Evolutionary conservation across 1,140 invertebrate genomes (phyloP), one percentile per base, ranked within the genome.

Genomic region (Goniozus legneri): DNA sequence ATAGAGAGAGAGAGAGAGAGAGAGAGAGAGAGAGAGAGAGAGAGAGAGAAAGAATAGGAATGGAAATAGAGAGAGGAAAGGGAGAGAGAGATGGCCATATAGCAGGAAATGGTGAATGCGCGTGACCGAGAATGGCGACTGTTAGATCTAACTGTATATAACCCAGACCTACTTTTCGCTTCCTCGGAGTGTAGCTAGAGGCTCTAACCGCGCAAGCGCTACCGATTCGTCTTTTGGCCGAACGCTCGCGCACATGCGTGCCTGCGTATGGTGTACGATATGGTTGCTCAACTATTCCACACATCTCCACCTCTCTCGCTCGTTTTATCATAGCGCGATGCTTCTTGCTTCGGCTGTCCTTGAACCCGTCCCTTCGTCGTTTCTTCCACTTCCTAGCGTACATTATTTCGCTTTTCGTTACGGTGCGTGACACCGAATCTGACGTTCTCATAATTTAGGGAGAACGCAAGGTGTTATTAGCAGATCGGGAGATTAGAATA

Each of bases 61-160:
- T n/a, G n/a, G n/a, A n/a, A n/a, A n/a, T n/a, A 27, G 24, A 27
- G 24, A 27, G 22, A 47, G 20, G 38, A 27, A 10, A 27, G 24
- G 10, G 24, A 27, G 24, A 27, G 24, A 27, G 24, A 27, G 24
- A 27, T 4, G 10, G 24, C 4, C 4, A 27, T 4, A 27, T 4
- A 27, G 24, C 4, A 10, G 10, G 24, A 27, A 10, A 27, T 4
- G 10, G 24, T 6, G 24, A n/a, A n/a, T n/a, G n/a, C n/a, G n/a
- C n/a, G n/a, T n/a, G n/a, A n/a, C n/a, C n/a, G n/a, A n/a, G 10
- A 10, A 27, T 4, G 10, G 22, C 38, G 20, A 69, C 64, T 64
- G 69, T 71, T 70, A 68, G 58, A 57, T 59, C 58, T 74, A 74
- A 74, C 71, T 71, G 71, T 73, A n/a, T n/a, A n/a, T n/a, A 72